These are phyloP conservation scores for Marmota flaviventris DNA, from an alignment of 2,113 vertebrate species.

Conservation along the genomic window DNA sequence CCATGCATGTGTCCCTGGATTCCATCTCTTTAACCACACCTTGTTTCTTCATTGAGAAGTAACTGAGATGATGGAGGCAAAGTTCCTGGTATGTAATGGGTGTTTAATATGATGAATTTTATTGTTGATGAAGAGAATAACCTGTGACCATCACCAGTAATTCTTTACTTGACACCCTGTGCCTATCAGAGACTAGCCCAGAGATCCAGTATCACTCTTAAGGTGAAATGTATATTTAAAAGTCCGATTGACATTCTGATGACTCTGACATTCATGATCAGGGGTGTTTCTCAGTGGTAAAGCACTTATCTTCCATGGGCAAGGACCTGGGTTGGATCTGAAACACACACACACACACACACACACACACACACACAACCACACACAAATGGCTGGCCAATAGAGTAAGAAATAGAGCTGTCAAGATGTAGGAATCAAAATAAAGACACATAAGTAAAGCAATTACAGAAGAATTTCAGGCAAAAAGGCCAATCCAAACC, in stretches of 20 bases:
- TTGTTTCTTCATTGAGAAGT: not conserved
- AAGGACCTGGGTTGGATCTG: not conserved
- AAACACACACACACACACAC: not conserved
- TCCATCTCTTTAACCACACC: not conserved
- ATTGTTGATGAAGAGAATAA: not conserved
- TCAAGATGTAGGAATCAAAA: not conserved
- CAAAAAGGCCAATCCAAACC: not conserved
- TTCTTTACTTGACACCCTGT: not conserved
- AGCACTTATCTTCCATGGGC: not conserved
- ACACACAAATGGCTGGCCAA: too few relatives aligned
- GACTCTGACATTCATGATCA: not conserved
- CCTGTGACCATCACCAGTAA: not conserved
- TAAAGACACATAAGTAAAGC: not conserved
- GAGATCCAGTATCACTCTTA: not conserved
- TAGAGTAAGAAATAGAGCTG: not conserved
- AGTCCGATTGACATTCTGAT: not conserved
- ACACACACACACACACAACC: not conserved
- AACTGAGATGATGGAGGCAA: not conserved
- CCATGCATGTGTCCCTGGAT: rapidly evolving
- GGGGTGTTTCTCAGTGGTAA: not conserved
- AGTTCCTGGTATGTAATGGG: rapidly evolving
- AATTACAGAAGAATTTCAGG: not conserved
- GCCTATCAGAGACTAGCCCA: not conserved
- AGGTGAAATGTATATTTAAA: not conserved
- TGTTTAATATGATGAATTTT: not conserved